Base-by-base conservation (phyloP, 2,797 vertebrate species). In the Anas acuta region DNA sequence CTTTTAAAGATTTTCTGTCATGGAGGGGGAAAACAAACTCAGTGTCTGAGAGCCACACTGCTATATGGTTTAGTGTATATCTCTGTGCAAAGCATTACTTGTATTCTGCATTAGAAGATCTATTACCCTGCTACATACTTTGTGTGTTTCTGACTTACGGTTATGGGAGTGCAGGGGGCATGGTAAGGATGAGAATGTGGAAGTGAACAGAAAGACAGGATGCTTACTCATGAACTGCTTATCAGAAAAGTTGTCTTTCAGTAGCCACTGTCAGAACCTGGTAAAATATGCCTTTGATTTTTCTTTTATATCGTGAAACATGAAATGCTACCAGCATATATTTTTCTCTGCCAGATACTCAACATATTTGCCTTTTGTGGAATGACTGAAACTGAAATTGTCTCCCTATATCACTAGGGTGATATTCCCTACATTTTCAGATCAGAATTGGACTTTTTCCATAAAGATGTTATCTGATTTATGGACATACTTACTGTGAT, bases 391-490 rank as follows among this genome's bases (percentile, higher is more conserved):
- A 93, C n/a, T 47, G 49, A 92, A 92, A 75, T 47, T 2, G 69
- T 84, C 70, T 96, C 93, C 60, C 39, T 79, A 16, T 61, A 77
- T 15, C 39, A 64, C 70, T 61, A 90, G 57, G 41, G 65, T 84
- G 18, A 76, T 86, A n/a, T 75, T 65, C 28, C 18, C 66, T 76
- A 83, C 57, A 51, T 93, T 84, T 85, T 95, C 75, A 95, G 90
- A 74, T 69, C 6, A 5, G 64, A 25, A 30, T 85, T 96, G 94
- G 93, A 83, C 25, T 95, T 84, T 58, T 84, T 96, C 90, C 93
- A 95, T 84, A 77, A 82, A 84, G 87, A 91, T 84, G 39, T 62
- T 95, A 35, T 88, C 96, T 96, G 90, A 96, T 95, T 96, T 96
- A 94, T 64, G 62, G 64, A 45, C 73, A 23, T 93, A 84, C 92